phyloP scores from a whole-genome alignment of 2,113 vertebrate genomes.

The Gambusia affinis region DNA sequence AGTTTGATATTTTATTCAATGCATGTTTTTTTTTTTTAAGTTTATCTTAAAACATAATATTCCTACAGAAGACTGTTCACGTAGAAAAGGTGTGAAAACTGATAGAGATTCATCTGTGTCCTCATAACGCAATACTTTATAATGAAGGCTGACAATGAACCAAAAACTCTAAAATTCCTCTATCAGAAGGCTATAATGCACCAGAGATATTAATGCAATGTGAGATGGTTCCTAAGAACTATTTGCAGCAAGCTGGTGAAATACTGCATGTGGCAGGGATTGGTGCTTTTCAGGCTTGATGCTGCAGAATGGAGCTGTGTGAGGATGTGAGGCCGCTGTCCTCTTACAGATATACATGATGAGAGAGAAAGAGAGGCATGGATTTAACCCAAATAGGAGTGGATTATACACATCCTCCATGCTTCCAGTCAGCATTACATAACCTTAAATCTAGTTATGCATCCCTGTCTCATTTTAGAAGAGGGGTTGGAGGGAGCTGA shows the following conservation, averaged over 20 bases:
- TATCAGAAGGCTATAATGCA: slow-evolving; percentile 24
- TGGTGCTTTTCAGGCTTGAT: slow-evolving; percentile 32
- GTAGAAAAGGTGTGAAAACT: no score
- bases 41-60: no score
- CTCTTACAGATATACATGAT: slow-evolving; percentile 47
- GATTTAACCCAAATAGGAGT: slow-evolving; percentile 77
- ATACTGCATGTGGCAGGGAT: slow-evolving; percentile 34
- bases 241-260: slow-evolving; percentile 41
- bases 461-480: slow-evolving; percentile 68
- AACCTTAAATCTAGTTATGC: slow-evolving; percentile 80
- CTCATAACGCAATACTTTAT: slow-evolving; percentile 21
- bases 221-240: slow-evolving; percentile 35
- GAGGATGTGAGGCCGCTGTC: slow-evolving; percentile 52
- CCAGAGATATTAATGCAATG: not conserved
- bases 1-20: no score
- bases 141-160: slow-evolving; percentile 10
- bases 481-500: not conserved
- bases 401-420: slow-evolving; percentile 75
- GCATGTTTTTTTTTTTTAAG: no score
- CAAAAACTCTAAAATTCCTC: slow-evolving; percentile 28
- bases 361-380: slow-evolving; percentile 60
- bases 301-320: slow-evolving; percentile 44
- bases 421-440: slow-evolving; percentile 76
- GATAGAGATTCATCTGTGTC: not conserved
- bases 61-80: no score